Percentiles rank a stretch among this genome's conserved stretches.
These are phyloP conservation scores for Amphiprion percula DNA, from an alignment of 2,113 vertebrate genomes.

Conservation along the genomic window DNA sequence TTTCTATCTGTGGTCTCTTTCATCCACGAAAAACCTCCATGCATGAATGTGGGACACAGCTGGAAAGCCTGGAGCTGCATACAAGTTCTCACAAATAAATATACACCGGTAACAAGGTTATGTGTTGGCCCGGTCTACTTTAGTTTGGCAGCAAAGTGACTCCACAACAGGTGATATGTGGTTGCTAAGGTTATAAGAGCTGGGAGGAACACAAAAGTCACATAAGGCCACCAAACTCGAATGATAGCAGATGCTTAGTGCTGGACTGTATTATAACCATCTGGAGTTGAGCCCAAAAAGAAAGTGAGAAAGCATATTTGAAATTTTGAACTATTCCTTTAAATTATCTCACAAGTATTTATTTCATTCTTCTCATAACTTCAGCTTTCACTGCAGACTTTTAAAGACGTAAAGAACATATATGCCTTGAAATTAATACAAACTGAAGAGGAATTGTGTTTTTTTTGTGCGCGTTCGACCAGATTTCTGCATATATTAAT, in stretches of 20 bases:
- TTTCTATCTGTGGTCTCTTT: conserved; percentile 28
- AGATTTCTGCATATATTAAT: not conserved
- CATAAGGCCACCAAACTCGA: not conserved
- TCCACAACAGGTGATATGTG: no score
- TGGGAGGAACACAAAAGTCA: not conserved
- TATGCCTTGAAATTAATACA: not conserved
- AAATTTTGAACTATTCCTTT: no score
- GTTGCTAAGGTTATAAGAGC: no score
- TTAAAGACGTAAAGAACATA: no score
- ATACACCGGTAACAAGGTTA: not conserved
- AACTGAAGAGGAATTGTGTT: not conserved
- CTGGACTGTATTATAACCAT: no score
- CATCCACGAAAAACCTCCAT: not conserved
- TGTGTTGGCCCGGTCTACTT: conserved; percentile 3
- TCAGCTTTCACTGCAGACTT: not conserved
- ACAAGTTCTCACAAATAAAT: not conserved
- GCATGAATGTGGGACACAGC: conserved; percentile 12
- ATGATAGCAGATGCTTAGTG: not conserved
- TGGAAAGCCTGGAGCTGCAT: conserved; percentile 18
- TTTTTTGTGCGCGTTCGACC: no score
- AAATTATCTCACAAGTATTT: not conserved
- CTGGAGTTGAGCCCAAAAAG: no score
- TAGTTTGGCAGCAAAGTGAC: not conserved
- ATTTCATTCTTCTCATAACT: not conserved
- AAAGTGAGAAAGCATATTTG: no score